Base-by-base conservation (phyloP, 2,113 vertebrate species). In the Nerophis ophidion region DNA sequence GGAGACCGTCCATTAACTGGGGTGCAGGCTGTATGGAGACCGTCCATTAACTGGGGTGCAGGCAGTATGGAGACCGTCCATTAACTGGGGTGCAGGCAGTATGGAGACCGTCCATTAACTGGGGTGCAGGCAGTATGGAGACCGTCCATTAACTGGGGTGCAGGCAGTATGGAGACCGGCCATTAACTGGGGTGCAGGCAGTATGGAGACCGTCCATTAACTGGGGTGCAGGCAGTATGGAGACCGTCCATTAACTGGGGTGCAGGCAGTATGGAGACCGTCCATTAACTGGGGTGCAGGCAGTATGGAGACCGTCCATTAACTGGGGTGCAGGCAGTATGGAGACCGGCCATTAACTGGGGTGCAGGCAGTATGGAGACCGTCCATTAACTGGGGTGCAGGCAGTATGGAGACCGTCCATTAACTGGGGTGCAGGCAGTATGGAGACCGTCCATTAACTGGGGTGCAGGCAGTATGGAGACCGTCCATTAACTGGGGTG, bases 291-390 rank as follows among this genome's bases (percentile, higher is more conserved):
- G 45, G 62, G 63, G 68, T 73, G 40, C 61, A 67, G 68, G 86
- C 87, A 92, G 90, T 91, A 91, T 89, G 81, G 75, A 73, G 76
- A 84, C 84, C 79, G 83, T 81, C 73, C 74, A 87, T 84, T 86
- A 86, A 77, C 7, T 73, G 45, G 62, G 63, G 68, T 73, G 40
- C 61, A 67, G 68, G 86, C 87, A 92, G 90, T 91, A 91, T 89
- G 81, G 75, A 73, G 76, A 84, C 84, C 79, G 83, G 82, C 73
- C 74, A 87, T 84, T 86, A 86, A 77, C 7, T 73, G 45, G 62
- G 63, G 68, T 73, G 40, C 61, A 67, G 68, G 86, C 87, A 92
- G 90, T 91, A 91, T 89, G 81, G 75, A 73, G 76, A 84, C 84
- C 79, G 83, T 81, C 73, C 74, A 87, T 84, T 86, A 86, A 77